Conservation (phyloP, 2,113 vertebrate species). For the Lagopus leucura region DNA sequence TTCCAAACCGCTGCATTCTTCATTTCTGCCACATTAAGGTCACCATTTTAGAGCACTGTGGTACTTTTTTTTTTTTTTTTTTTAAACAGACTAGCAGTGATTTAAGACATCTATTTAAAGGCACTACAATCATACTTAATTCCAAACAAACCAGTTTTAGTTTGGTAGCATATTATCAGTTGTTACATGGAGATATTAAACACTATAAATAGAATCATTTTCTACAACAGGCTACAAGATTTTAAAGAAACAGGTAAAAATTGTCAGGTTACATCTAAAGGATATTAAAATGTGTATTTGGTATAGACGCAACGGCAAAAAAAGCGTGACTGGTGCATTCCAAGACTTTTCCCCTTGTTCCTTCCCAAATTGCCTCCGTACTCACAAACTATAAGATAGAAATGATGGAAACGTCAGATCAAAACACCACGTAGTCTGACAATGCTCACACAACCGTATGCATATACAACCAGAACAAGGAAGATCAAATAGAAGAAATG, state of each 20-base stretch:
- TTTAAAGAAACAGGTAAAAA: background rate
- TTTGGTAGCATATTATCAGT: background rate
- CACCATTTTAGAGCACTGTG: background rate
- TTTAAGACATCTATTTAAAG: background rate
- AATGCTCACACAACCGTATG: fast-evolving
- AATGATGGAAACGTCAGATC: background rate
- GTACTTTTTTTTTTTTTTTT: too few species aligned
- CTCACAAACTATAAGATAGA: background rate
- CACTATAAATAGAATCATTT: background rate
- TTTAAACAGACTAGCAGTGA: background rate
- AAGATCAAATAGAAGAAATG: background rate
- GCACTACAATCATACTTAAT: background rate
- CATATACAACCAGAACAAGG: background rate
- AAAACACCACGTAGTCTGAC: background rate
- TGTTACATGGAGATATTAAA: background rate
- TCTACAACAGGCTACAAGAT: background rate
- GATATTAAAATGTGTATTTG: background rate
- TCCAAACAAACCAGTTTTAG: background rate
- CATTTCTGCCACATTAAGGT: background rate
- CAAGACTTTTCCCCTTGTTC: background rate
- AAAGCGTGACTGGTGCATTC: background rate
- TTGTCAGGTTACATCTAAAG: background rate
- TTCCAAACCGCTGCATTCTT: background rate
- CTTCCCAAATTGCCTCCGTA: background rate
- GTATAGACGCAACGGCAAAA: background rate